phyloP scores from a whole-genome alignment of 2,888 invertebrate species.

The Campaea margaritaria region DNA sequence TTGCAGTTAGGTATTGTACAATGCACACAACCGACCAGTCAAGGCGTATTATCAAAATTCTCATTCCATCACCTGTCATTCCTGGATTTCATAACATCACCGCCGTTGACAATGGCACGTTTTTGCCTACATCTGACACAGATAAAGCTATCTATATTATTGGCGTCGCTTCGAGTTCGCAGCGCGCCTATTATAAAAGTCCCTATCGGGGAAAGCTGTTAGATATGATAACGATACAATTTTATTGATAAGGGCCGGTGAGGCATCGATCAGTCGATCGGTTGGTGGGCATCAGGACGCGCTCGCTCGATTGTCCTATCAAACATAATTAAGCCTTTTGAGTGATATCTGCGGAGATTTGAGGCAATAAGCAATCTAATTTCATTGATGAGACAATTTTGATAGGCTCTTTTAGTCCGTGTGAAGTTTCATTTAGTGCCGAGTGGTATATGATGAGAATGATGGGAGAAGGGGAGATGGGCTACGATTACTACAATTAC shows the following conservation, averaged over 20 bases:
- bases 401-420: constrained; percentile 21
- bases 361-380: constrained; percentile 41
- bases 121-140: constrained; percentile 66
- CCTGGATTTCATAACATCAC: constrained; percentile 61
- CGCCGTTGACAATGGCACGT: constrained; percentile 55
- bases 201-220: constrained; percentile 77
- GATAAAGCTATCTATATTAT: constrained; percentile 73
- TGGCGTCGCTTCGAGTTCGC: constrained; percentile 61
- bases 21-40: background rate
- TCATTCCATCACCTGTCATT: constrained; percentile 62
- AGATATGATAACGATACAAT: constrained; percentile 83
- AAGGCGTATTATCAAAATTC: constrained; percentile 29
- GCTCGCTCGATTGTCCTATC: constrained; percentile 46
- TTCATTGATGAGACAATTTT: constrained; percentile 28
- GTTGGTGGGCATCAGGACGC: constrained; percentile 61
- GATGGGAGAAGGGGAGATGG: constrained; percentile 84
- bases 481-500: constrained; percentile 85
- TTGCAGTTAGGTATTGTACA: constrained; percentile 10
- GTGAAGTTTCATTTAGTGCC: constrained; percentile 28
- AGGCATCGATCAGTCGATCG: constrained; percentile 81
- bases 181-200: constrained; percentile 73
- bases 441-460: constrained; percentile 78
- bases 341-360: constrained; percentile 57
- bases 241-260: constrained; percentile 80
- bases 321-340: constrained; percentile 38